A percentile compares a stretch with the other conserved stretches of the same genome.
These are phyloP conservation scores for Ernsta delagoae DNA, from an alignment of 2,888 invertebrate genomes.

Conservation along the genomic window DNA sequence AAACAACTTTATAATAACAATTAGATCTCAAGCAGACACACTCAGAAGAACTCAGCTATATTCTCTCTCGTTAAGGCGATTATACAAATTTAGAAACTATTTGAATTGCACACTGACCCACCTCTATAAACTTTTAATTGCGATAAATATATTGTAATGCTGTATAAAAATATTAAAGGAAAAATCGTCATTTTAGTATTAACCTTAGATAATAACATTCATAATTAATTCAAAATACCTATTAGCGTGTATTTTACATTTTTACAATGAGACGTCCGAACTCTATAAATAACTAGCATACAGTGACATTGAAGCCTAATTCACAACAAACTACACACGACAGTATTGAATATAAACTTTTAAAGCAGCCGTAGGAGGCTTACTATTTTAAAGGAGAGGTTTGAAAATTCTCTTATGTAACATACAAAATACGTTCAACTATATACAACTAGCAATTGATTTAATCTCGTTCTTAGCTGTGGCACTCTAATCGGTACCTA, in stretches of 20 bases:
- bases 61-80: constrained; percentile 84
- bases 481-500: too few species aligned
- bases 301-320: constrained; percentile 80
- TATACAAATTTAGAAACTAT: constrained; percentile 79
- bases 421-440: constrained; percentile 83
- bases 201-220: constrained; percentile 76
- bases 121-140: constrained; percentile 84
- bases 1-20: constrained; percentile 57
- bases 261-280: constrained; percentile 80
- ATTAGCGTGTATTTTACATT: constrained; percentile 83
- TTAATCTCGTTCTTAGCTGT: too few species aligned
- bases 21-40: constrained; percentile 71
- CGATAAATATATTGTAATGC: constrained; percentile 82
- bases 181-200: constrained; percentile 80
- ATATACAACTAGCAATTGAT: too few species aligned
- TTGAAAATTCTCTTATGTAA: constrained; percentile 78
- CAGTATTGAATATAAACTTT: constrained; percentile 73
- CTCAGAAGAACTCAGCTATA: constrained; percentile 78
- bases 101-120: constrained; percentile 82
- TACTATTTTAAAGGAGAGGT: constrained; percentile 77
- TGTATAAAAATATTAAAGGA: constrained; percentile 85
- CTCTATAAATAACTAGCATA: constrained; percentile 76
- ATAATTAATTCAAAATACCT: constrained; percentile 70
- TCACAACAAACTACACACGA: constrained; percentile 82
- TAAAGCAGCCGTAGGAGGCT: constrained; percentile 70